These are phyloP conservation scores for Nephrotoma guestfalica DNA, from an alignment of 2,888 invertebrate genomes.

Conservation along the genomic window DNA sequence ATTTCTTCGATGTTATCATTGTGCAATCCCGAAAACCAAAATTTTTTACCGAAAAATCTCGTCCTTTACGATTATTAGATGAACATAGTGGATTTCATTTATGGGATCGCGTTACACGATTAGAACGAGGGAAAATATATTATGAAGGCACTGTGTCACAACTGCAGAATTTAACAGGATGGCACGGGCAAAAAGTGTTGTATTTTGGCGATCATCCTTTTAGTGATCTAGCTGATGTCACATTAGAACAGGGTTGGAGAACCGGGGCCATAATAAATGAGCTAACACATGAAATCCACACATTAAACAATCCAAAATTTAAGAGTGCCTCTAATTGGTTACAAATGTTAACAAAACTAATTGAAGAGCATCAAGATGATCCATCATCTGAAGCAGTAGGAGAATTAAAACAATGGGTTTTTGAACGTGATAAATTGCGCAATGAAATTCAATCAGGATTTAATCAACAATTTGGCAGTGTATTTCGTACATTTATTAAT, in stretches of 20 bases:
- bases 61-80: slow-evolving; percentile 82
- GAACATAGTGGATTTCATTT: slow-evolving; percentile 64
- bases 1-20: slow-evolving; percentile 86
- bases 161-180: slow-evolving; percentile 81
- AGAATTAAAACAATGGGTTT: slow-evolving; percentile 63
- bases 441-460: slow-evolving; percentile 80
- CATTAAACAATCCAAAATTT: slow-evolving; percentile 40
- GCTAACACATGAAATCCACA: slow-evolving; percentile 37
- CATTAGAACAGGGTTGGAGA: slow-evolving; percentile 91
- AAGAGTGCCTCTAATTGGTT: slow-evolving; percentile 83
- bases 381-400: slow-evolving; percentile 49
- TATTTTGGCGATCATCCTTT: slow-evolving; percentile 99
- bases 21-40: slow-evolving; percentile 91
- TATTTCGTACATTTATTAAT: slow-evolving; percentile 94
- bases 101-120: slow-evolving; percentile 78
- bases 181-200: slow-evolving; percentile 81
- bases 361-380: slow-evolving; percentile 77
- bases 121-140: slow-evolving; percentile 83
- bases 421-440: slow-evolving; percentile 54
- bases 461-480: slow-evolving; percentile 91
- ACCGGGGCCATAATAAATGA: slow-evolving; percentile 96
- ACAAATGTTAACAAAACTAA: slow-evolving; percentile 77
- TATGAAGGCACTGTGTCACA: slow-evolving; percentile 89
- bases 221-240: slow-evolving; percentile 91
- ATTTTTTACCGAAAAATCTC: slow-evolving; percentile 85